These are phyloP conservation scores for Callipepla squamata DNA, from an alignment of 2,113 vertebrate genomes.

Conservation along the genomic window DNA sequence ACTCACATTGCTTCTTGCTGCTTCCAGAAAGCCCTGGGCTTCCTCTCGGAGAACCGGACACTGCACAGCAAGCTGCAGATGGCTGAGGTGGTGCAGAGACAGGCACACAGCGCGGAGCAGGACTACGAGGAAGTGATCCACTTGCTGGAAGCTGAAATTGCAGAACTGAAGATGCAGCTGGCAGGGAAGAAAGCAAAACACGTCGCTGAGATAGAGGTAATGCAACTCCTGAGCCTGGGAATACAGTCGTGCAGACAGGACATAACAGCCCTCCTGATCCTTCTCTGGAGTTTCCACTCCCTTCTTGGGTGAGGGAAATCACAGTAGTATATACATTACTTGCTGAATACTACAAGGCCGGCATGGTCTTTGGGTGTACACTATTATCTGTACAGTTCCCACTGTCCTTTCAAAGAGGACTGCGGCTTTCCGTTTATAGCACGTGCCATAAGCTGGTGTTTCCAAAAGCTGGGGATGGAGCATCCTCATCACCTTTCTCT, in stretches of 20 bases:
- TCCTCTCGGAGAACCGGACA: constrained; percentile 82
- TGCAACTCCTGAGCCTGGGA: constrained; percentile 6
- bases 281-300: background rate
- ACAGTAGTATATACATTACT: rapidly evolving
- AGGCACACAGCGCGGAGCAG: constrained; percentile 84
- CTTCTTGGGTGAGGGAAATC: background rate
- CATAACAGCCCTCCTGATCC: background rate
- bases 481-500: background rate
- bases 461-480: background rate
- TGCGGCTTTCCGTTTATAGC: background rate
- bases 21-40: constrained; percentile 82
- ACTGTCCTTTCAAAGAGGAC: background rate
- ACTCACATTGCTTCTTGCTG: background rate
- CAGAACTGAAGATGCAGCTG: constrained; percentile 88
- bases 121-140: constrained; percentile 93
- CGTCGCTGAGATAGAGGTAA: constrained; percentile 72
- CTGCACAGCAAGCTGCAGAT: constrained; percentile 85
- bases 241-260: no score
- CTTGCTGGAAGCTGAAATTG: constrained; percentile 89
- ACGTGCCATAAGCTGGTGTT: background rate
- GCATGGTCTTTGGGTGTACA: rapidly evolving
- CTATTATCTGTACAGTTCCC: background rate
- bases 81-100: constrained; percentile 76
- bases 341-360: background rate
- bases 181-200: constrained; percentile 71